Evolutionary conservation across 2,797 vertebrate species (phyloP).

Genomic region (Enteromius treurensis): DNA sequence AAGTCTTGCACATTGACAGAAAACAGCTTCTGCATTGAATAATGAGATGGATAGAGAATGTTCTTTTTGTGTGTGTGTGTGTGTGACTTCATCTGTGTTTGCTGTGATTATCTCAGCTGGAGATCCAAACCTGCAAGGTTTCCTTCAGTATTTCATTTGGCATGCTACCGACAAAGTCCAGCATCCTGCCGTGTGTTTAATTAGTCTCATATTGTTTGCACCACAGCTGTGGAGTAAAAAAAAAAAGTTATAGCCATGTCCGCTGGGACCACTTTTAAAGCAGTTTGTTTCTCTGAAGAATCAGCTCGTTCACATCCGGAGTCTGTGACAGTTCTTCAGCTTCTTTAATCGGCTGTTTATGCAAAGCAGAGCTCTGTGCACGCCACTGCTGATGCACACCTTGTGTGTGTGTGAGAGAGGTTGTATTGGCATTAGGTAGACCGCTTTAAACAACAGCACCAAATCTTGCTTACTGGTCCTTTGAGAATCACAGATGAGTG

Average conservation of each 20-base stretch:
- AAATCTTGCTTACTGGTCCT: constrained; percentile 41
- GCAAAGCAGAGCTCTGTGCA: constrained; percentile 20
- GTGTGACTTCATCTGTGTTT: not conserved
- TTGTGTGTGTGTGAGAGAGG: not conserved
- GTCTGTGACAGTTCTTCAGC: constrained; percentile 19
- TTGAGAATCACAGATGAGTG: constrained; percentile 44
- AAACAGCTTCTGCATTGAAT: not conserved
- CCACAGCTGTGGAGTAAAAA: constrained; percentile 7
- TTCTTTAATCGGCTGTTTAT: constrained; percentile 29
- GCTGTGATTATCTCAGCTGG: not conserved
- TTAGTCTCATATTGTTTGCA: not conserved
- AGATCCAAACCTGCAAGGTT: not conserved
- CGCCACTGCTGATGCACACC: not conserved
- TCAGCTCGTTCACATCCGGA: not conserved
- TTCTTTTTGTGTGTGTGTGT: not conserved
- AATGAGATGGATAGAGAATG: not conserved
- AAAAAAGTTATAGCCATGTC: not conserved
- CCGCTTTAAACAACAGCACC: constrained; percentile 8
- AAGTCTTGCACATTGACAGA: not conserved
- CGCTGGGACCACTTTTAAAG: not conserved
- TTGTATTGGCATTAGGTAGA: not conserved
- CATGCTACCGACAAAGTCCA: not conserved
- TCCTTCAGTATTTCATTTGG: not conserved
- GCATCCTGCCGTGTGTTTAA: constrained; percentile 2
- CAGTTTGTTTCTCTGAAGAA: constrained; percentile 11